Conservation (phyloP, 2,113 vertebrate species). For the Trematocara macrostoma region DNA sequence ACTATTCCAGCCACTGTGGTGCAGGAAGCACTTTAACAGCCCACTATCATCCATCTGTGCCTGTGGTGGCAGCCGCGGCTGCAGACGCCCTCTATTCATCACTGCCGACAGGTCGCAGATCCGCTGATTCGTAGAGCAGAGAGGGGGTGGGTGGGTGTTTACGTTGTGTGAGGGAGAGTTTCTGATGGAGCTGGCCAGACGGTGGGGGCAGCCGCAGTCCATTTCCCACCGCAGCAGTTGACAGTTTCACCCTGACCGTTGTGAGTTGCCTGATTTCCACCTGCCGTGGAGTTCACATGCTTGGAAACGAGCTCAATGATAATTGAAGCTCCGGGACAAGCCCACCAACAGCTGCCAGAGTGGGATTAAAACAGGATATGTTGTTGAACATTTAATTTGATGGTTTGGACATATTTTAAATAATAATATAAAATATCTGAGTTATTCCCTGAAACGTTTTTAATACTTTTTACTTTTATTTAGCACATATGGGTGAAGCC, state of each 20-base stretch:
- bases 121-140: constrained; percentile 47
- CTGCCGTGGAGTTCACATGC: neutral
- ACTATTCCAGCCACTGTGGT: neutral
- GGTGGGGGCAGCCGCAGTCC: neutral
- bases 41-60: constrained; percentile 56
- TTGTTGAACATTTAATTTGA: neutral
- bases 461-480: neutral
- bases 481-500: neutral
- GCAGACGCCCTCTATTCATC: constrained; percentile 60
- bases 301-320: neutral
- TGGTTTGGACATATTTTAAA: neutral
- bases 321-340: neutral
- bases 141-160: neutral
- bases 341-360: neutral
- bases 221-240: constrained; percentile 17
- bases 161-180: neutral
- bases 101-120: constrained; percentile 61
- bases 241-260: constrained; percentile 24
- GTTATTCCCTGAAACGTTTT: neutral
- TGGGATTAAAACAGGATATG: neutral
- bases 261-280: neutral
- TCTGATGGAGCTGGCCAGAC: constrained; percentile 34
- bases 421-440: neutral
- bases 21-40: constrained; percentile 37
- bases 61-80: constrained; percentile 36